Base-by-base conservation (phyloP, 2,888 invertebrate genomes). In the Sminthurides aquaticus region DNA sequence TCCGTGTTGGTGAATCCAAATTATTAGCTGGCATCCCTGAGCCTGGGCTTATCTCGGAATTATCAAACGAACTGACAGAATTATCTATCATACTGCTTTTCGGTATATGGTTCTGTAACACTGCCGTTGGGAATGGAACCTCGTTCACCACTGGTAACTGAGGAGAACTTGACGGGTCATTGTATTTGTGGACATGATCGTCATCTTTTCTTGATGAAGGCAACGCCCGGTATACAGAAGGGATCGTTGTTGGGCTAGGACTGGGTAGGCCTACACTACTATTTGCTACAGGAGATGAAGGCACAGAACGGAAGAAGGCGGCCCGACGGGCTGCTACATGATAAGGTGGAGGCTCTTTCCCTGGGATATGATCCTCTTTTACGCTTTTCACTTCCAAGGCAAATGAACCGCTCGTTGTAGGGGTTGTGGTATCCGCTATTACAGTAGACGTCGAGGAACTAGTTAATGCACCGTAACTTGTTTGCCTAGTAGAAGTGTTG, bases 241-340 rank as follows among this genome's bases (percentile, higher is more conserved):
- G n/a, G 15, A 15, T 34, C 8, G 43, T 11, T 11, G 8, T 34
- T 34, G 43, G 8, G 15, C 8, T 34, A 11, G 43, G 43, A 15
- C 43, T 34, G 15, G 43, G 43, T 15, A 34, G 15, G 8, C 5
- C 15, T 5, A 5, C 18, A 52, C 20, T 22, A 20, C 5, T 22
- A 52, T 5, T 52, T 52, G 15, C 18, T 8, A 20, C 8, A 20
- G 52, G 52, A 20, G 52, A 24, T n/a, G 59, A 34, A 3, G 61
- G 28, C 5, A 60, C 29, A 27, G 70, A 69, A 24, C 74, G 59
- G 57, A 74, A 70, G 49, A 74, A 74, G 15, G 74, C 74, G 48
- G 74, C 74, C 20, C 74, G 66, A 24, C 71, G 57, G 22, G 74
- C 74, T 56, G 74, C 74, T 18, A 74, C 70, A 52, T 74, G 71